Base-by-base conservation (phyloP, 2,113 vertebrate species). In the Engystomops pustulosus region DNA sequence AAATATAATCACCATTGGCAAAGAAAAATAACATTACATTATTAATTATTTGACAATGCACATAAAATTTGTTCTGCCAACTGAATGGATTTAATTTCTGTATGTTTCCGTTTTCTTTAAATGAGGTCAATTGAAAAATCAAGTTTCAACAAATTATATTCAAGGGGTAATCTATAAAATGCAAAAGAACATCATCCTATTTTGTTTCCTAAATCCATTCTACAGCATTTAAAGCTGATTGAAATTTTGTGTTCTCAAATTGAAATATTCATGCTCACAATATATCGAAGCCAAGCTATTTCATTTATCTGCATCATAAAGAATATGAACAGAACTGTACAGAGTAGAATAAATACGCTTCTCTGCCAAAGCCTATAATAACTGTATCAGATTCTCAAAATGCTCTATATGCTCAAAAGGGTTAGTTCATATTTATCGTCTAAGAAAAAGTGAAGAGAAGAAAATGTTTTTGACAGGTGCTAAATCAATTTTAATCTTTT, bases 61-160 rank as follows among this genome's bases (percentile, higher is more conserved):
- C 27, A 51, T 32, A 76, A 84, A 84, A 77, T 17, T 30, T 84
- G 58, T 77, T 84, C 62, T 78, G n/a, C 67, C 34, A 47, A 25
- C 38, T 68, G 69, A 17, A 60, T 36, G 53, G 44, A 83, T 84
- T 77, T 84, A 53, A 77, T 77, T 78, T 78, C 27, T 44, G 47
- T 53, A 18, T 27, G 55, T 49, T 76, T 58, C 71, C 68, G 62
- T 77, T 72, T 84, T 84, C 60, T 84, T 78, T 84, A 84, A 84
- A 84, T 78, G 60, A 78, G 82, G 82, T 77, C 82, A 84, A 84
- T 84, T 84, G 82, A 55, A 84, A 84, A 84, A 78, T 76, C 81
- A 49, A 77, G 78, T 68, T 77, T 68, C 60, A 55, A 84, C 82
- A 84, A 84, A 84, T 78, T 78, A 78, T 84, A 84, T 84, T 84